Percentiles rank a stretch among this genome's conserved stretches.
Conservation (phyloP, 2,113 vertebrate genomes). For the Micromys minutus region DNA sequence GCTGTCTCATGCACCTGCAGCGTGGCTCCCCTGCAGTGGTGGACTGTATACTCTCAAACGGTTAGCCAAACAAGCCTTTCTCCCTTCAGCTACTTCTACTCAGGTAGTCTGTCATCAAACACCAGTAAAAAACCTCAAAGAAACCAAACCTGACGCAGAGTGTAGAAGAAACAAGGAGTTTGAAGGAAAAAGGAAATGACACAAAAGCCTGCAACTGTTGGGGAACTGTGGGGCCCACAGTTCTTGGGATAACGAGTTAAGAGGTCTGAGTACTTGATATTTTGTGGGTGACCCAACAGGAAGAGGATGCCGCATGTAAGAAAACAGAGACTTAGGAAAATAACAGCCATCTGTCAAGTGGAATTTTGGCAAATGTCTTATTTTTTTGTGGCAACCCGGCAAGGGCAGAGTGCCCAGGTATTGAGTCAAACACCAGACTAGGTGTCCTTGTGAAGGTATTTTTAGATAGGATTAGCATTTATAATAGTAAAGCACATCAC, state of each 20-base stretch:
- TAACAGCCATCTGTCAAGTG: not conserved
- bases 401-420: not conserved
- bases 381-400: not conserved
- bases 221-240: not conserved
- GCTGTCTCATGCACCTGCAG: not conserved
- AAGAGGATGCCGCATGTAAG: not conserved
- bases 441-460: not conserved
- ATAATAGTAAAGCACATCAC: not conserved
- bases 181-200: not conserved
- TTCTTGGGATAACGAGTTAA: not conserved
- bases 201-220: not conserved
- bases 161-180: not conserved
- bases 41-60: no score
- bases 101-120: not conserved
- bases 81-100: not conserved
- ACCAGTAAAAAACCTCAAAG: not conserved
- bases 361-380: slow-evolving; percentile 24
- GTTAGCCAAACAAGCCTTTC: no score
- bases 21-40: not conserved
- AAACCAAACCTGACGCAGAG: not conserved
- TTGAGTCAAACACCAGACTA: not conserved
- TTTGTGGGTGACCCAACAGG: not conserved
- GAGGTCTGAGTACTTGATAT: not conserved
- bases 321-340: slow-evolving; percentile 1
- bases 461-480: slow-evolving; percentile 1